Evolutionary conservation across 2,797 vertebrate species (phyloP).

Genomic region (Onychomys leucogaster): DNA sequence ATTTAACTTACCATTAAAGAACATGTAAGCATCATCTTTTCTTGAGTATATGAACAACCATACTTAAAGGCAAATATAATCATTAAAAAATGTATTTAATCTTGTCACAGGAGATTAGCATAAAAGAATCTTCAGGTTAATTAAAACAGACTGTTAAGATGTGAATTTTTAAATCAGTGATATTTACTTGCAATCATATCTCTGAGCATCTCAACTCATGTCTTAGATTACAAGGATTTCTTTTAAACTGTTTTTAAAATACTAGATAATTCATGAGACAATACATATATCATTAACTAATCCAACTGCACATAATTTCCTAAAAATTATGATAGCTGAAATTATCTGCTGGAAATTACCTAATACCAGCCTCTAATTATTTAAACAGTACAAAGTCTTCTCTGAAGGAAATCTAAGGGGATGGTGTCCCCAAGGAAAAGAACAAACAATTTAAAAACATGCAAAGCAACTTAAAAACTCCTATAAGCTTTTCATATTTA

Average conservation of each 20-base stretch:
- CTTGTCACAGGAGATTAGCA: neutral
- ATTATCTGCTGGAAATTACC: neutral
- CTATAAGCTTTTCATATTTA: neutral
- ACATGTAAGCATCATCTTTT: neutral
- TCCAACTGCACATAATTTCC: neutral
- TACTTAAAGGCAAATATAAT: neutral
- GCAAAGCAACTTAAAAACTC: neutral
- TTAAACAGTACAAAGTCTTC: neutral
- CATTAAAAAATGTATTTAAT: conserved; percentile 5
- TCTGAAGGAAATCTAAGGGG: neutral
- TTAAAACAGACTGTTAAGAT: neutral
- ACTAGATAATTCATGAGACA: neutral
- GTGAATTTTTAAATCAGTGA: neutral
- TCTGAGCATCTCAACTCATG: neutral
- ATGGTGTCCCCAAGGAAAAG: neutral
- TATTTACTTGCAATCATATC: neutral
- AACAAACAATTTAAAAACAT: neutral
- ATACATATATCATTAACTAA: neutral
- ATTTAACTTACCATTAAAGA: conserved; percentile 21
- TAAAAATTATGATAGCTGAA: neutral
- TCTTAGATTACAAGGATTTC: neutral
- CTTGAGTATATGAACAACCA: neutral
- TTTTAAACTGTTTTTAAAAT: neutral
- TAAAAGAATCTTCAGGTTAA: neutral
- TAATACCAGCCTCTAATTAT: neutral